These are phyloP conservation scores for Microctonus hyperodae DNA, from an alignment of 2,888 invertebrate species.

Conservation along the genomic window DNA sequence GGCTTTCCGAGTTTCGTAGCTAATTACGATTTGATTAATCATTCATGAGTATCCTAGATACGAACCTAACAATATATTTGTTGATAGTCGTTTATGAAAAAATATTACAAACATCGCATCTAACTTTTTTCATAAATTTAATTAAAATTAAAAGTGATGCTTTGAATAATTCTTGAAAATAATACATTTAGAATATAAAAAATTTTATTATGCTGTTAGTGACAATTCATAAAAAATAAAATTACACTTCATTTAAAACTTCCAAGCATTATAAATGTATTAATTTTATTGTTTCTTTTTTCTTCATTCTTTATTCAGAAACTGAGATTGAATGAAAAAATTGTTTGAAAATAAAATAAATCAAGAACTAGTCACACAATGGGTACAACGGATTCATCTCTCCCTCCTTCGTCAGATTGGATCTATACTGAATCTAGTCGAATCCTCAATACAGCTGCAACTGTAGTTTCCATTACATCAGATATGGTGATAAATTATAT, in stretches of 20 bases:
- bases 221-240: no score
- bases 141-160: not conserved
- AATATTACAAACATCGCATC: not conserved
- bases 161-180: not conserved
- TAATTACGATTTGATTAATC: slow-evolving; percentile 18
- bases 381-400: slow-evolving; percentile 28
- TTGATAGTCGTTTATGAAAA: not conserved
- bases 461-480: slow-evolving; percentile 39
- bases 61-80: not conserved
- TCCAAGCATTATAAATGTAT: no score
- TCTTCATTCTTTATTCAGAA: slow-evolving; percentile 6
- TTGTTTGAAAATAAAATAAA: slow-evolving; percentile 17
- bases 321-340: slow-evolving; percentile 5
- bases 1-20: slow-evolving; percentile 10
- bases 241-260: no score
- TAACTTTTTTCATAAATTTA: not conserved
- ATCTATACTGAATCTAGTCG: slow-evolving; percentile 39
- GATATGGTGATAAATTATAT: slow-evolving; percentile 34
- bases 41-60: slow-evolving; percentile 12
- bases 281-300: not conserved
- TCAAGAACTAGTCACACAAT: no score
- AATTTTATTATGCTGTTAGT: no score
- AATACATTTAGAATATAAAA: not conserved
- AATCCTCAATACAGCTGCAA: slow-evolving; percentile 35
- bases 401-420: slow-evolving; percentile 34